A percentile compares a stretch with the other conserved stretches of the same genome.
phyloP scores from a whole-genome alignment of 2,888 invertebrate species.

The Dastarcus helophoroides region DNA sequence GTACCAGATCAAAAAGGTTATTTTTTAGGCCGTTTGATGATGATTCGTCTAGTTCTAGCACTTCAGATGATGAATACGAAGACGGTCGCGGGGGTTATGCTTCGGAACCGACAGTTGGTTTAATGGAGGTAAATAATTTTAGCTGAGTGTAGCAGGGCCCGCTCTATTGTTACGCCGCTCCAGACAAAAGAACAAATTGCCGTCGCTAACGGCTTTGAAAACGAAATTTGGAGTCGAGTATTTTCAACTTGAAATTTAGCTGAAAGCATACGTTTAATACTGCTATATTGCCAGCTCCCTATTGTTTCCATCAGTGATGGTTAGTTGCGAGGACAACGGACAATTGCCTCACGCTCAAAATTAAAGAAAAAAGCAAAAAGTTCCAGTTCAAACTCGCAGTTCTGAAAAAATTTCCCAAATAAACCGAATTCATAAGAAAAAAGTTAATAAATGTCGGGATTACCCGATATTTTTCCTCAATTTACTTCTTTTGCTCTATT shows the following conservation, averaged over 20 bases:
- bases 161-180: not conserved
- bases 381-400: too few relatives aligned
- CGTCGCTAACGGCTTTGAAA: too few relatives aligned
- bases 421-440: too few relatives aligned
- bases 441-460: too few relatives aligned
- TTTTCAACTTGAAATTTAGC: too few relatives aligned
- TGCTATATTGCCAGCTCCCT: not conserved
- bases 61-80: constrained; percentile 57
- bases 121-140: constrained; percentile 36
- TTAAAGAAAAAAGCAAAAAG: too few relatives aligned
- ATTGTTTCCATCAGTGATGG: constrained; percentile 1
- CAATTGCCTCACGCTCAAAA: too few relatives aligned
- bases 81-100: constrained; percentile 72
- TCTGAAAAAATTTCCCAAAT: too few relatives aligned
- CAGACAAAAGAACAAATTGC: too few relatives aligned
- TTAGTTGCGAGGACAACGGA: not conserved
- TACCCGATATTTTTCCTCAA: too few relatives aligned
- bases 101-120: constrained; percentile 63
- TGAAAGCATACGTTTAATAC: not conserved
- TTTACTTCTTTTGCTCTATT: too few relatives aligned
- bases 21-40: constrained; percentile 37
- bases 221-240: too few relatives aligned
- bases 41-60: constrained; percentile 46
- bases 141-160: not conserved
- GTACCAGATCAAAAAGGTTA: constrained; percentile 2